Conservation (phyloP, 1,140 invertebrate species). For the Latrodectus geometricus region DNA sequence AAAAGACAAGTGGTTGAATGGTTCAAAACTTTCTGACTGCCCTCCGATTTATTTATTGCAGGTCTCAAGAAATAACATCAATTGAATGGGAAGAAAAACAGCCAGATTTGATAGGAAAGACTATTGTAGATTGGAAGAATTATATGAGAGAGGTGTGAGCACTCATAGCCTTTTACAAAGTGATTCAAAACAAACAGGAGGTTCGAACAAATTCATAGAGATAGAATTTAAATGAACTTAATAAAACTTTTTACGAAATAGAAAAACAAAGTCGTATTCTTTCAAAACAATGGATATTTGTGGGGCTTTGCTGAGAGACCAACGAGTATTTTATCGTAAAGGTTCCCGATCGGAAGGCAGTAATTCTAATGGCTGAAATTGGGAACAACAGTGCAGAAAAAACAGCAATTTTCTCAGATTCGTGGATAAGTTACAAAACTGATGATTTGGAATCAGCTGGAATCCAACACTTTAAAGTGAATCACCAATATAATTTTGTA, state of each 20-base stretch:
- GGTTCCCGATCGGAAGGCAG: constrained; percentile 1
- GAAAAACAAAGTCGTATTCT: constrained; percentile 22
- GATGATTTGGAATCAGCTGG: constrained; percentile 1
- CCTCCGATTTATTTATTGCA: too few relatives aligned
- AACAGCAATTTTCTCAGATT: background rate
- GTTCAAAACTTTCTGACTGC: too few relatives aligned
- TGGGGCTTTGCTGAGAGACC: constrained; percentile 1
- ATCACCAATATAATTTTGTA: too few relatives aligned
- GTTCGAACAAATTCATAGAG: constrained; percentile 1
- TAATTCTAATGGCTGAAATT: constrained; percentile 6
- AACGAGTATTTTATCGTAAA: constrained; percentile 4
- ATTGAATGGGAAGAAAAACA: too few relatives aligned
- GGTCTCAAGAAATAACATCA: too few relatives aligned
- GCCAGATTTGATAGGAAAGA: background rate
- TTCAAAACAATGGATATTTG: constrained; percentile 32
- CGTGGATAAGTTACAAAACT: background rate
- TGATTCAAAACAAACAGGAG: too few relatives aligned
- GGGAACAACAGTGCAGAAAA: constrained; percentile 16
- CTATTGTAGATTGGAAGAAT: too few relatives aligned
- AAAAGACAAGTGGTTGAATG: too few relatives aligned
- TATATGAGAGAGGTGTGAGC: too few relatives aligned
- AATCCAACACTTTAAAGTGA: background rate
- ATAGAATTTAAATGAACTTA: too few relatives aligned
- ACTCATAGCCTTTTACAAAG: background rate
- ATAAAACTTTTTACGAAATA: constrained; percentile 38